Base-by-base conservation (phyloP, 2,113 vertebrate species). In the Scalopus aquaticus region DNA sequence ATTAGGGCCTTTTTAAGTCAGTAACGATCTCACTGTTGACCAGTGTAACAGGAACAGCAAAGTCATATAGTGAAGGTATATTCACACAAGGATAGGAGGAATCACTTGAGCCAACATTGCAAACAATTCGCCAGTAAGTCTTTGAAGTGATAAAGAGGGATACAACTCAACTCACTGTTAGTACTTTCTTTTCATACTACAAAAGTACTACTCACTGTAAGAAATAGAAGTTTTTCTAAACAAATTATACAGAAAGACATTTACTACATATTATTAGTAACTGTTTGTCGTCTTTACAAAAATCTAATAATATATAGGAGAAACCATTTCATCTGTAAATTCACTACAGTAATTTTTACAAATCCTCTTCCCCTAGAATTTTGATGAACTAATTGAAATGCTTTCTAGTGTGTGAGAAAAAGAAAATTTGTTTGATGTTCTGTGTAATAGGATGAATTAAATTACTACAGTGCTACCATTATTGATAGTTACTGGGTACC, bases 181-280 rank as follows among this genome's bases (percentile, higher is more conserved):
- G 17, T 22, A 35, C 32, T 82, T 88, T 65, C 44, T 51, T 88
- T 80, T 24, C n/a, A 30, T 46, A 39, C 20, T 74, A 35, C 8
- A 17, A 85, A 88, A 72, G 73, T 83, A 62, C 19, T 22, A 56
- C 54, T 69, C 9, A 73, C 51, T 17, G 8, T 51, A 73, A 54
- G 30, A 81, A 88, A 58, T 0, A 62, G 9, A 93, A 74, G 3
- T 73, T 86, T 82, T 62, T 80, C 19, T 17, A 83, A 79, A 49
- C 19, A 49, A 49, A 85, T 69, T 22, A 78, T 58, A 77, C 13
- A 90, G 24, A 80, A 80, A 96, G 26, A 82, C 91, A 95, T 95
- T 30, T 79, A 74, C 58, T 77, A 39, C 46, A 4, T 13, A 86
- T 2, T 88, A 56, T 92, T 72, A 62, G 39, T 54, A 82, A 78